Evolutionary conservation across 2,797 vertebrate species (phyloP).

Genomic region (Gobionotothen gibberifrons): DNA sequence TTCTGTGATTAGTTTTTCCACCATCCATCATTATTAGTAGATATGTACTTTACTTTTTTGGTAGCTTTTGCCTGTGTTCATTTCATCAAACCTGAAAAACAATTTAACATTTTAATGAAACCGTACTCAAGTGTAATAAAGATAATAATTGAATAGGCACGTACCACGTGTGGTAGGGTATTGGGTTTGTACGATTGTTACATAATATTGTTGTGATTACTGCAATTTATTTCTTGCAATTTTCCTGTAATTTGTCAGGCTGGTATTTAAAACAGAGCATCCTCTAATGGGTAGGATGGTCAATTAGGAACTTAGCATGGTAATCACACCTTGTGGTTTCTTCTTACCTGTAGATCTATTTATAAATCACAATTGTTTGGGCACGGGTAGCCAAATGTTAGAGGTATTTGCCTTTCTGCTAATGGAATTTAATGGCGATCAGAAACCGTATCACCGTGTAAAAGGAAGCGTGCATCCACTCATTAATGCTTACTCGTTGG

Average conservation of each 20-base stretch:
- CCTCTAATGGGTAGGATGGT: background rate
- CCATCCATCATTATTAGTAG: constrained; percentile 28
- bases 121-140: background rate
- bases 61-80: constrained; percentile 45
- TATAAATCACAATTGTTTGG: too few relatives aligned
- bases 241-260: background rate
- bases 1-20: constrained; percentile 40
- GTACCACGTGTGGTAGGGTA: background rate
- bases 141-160: background rate
- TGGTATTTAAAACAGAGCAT: background rate
- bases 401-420: too few relatives aligned
- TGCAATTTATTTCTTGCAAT: background rate
- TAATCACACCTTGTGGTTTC: background rate
- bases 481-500: too few relatives aligned
- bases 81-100: constrained; percentile 61
- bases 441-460: too few relatives aligned
- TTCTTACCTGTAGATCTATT: too few relatives aligned
- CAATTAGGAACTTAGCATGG: background rate
- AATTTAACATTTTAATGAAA: constrained; percentile 45
- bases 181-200: background rate
- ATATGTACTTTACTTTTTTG: constrained; percentile 54
- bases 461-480: too few relatives aligned
- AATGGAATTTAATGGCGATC: too few relatives aligned
- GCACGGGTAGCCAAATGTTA: too few relatives aligned
- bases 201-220: constrained; percentile 19